Evolutionary conservation across 2,888 invertebrate species (phyloP).

Genomic region (Trisateles emortualis): DNA sequence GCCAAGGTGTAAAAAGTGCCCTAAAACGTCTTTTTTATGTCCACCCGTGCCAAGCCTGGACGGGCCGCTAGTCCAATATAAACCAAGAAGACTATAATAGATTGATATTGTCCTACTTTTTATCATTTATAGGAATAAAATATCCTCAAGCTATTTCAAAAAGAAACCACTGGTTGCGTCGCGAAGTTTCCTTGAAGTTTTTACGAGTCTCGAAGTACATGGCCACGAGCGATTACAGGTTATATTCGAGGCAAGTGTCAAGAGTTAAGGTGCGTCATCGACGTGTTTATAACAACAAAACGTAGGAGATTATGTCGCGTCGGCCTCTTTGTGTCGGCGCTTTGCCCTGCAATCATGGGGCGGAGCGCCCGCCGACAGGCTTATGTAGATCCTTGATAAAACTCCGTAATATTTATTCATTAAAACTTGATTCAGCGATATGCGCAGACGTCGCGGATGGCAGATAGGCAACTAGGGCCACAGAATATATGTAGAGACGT

Average conservation of each 20-base stretch:
- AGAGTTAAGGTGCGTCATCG: not conserved
- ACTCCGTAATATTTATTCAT: constrained; percentile 25
- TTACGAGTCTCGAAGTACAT: too few species aligned
- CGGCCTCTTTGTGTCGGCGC: constrained; percentile 32
- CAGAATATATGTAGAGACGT: not conserved
- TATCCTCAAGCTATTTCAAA: too few species aligned
- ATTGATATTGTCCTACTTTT: too few species aligned
- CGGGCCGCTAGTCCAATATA: too few species aligned
- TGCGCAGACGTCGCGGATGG: constrained; percentile 1
- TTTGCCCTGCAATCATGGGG: constrained; percentile 33
- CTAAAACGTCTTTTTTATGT: too few species aligned
- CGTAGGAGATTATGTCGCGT: constrained; percentile 14
- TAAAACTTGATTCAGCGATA: constrained; percentile 15
- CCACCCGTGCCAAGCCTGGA: too few species aligned
- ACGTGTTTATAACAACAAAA: constrained; percentile 10
- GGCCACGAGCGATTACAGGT: too few species aligned
- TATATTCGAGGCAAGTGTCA: not conserved
- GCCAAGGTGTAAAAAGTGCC: too few species aligned
- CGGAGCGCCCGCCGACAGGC: constrained; percentile 29
- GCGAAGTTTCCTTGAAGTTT: too few species aligned
- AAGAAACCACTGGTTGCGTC: too few species aligned
- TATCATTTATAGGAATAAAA: too few species aligned
- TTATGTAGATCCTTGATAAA: constrained; percentile 29
- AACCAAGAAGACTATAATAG: too few species aligned
- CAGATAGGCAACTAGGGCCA: constrained; percentile 1